Evolutionary conservation across 2,113 vertebrate genomes (phyloP).

Genomic region (Austrofundulus limnaeus): DNA sequence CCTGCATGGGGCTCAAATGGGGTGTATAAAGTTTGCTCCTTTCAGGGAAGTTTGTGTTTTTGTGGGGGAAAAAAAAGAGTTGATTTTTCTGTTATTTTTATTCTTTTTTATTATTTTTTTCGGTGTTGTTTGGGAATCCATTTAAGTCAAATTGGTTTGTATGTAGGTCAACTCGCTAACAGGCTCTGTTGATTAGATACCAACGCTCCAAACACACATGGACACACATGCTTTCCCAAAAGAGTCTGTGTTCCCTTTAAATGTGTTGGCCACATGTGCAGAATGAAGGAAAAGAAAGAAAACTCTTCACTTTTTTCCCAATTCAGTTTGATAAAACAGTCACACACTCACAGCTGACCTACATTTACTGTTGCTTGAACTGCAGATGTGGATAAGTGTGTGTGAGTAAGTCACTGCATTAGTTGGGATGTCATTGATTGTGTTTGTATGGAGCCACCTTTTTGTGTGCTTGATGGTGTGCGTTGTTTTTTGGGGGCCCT

Average conservation of each 20-base stretch:
- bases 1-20: constrained; percentile 18
- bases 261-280: constrained; percentile 73
- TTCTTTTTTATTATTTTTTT: not conserved
- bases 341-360: constrained; percentile 1
- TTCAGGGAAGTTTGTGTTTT: not conserved
- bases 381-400: not conserved
- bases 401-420: constrained; percentile 7
- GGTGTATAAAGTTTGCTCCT: constrained; percentile 7
- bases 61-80: no score
- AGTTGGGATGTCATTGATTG: constrained; percentile 13
- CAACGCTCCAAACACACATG: constrained; percentile 30
- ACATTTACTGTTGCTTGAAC: constrained; percentile 3
- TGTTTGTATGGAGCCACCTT: constrained; percentile 20
- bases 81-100: no score
- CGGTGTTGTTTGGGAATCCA: constrained; percentile 44
- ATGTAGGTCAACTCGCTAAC: constrained; percentile 68
- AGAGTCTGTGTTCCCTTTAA: constrained; percentile 68
- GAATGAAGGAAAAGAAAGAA: constrained; percentile 14
- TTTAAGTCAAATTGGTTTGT: constrained; percentile 47
- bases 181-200: constrained; percentile 47
- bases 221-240: constrained; percentile 47
- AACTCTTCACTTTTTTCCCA: constrained; percentile 11
- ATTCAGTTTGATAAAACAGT: not conserved
- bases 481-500: constrained; percentile 45
- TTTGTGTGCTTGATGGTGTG: not conserved